Evolutionary conservation across 2,113 vertebrate genomes (phyloP), one percentile per base, ranked within the genome.

Genomic region (Camelus dromedarius): DNA sequence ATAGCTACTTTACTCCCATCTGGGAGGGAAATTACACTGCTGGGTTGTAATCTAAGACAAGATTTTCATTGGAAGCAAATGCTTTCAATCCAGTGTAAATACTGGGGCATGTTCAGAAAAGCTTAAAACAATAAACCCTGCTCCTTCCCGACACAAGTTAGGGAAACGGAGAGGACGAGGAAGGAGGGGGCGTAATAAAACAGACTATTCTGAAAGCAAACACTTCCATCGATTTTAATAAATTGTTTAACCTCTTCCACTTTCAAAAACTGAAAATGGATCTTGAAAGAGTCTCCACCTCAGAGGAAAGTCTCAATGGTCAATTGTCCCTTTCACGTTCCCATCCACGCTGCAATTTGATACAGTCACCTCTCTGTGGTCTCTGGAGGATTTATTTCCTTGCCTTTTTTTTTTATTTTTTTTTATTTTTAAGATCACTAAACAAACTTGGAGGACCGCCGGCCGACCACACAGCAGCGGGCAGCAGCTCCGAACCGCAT

Each of bases 1-100:
- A 99, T 98, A 99, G 99, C 99, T 99, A 99, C 98, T 99, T 98
- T 98, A 97, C 99, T 99, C 99, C 99, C 98, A 98, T 99, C 98
- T 99, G 98, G 99, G 99, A 99, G 99, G 99, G 98, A 99, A 99
- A 99, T 98, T 99, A 99, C 98, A 98, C 98, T 98, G 98, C 99
- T 99, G 99, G 98, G 98, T 98, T 99, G 99, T 99, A 99, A 99
- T 99, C 99, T 99, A 99, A 99, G 99, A 99, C 99, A 99, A 99
- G 99, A 99, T 99, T 99, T 99, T 99, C 99, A 99, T 99, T 99
- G 99, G 99, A 99, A 99, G 99, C 99, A 99, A 99, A 99, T 99
- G 99, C 99, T 99, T 99, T 99, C 99, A 99, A 99, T 99, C 99
- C 99, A 99, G 99, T 99, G 99, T 99, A 99, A 99, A 99, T 99